These are phyloP conservation scores for Mus musculus DNA, from an alignment of 2,113 vertebrate genomes.

Conservation along the genomic window DNA sequence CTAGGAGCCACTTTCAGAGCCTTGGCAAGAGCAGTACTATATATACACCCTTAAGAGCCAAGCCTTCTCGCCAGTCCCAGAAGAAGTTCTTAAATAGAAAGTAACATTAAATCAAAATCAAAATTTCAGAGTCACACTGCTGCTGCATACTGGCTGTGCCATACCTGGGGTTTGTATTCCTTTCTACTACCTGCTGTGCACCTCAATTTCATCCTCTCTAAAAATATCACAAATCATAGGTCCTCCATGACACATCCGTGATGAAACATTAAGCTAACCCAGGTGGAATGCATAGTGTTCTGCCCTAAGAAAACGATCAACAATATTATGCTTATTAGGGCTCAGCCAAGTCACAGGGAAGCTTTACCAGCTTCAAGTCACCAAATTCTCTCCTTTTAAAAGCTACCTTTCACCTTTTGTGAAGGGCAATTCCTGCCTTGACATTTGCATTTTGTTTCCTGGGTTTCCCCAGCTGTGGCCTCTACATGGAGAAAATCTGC, in stretches of 20 bases:
- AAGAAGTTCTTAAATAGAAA: not conserved
- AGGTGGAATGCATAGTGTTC: not conserved
- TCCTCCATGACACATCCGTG: not conserved
- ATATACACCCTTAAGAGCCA: no score
- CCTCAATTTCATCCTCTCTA: not conserved
- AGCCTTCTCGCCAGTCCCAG: not conserved
- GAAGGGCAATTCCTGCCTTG: slow-evolving; percentile 11
- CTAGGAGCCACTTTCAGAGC: not conserved
- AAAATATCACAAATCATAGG: not conserved
- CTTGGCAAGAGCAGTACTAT: not conserved
- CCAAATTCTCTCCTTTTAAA: slow-evolving; percentile 7
- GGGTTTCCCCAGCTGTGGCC: not conserved
- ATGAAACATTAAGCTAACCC: not conserved
- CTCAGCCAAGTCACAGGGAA: not conserved
- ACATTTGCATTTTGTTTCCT: slow-evolving; percentile 48
- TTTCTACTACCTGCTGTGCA: not conserved
- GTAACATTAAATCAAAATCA: not conserved
- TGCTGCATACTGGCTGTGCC: not conserved
- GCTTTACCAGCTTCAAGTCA: not conserved
- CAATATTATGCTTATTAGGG: not conserved
- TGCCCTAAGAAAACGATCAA: not conserved
- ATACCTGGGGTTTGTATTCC: not conserved
- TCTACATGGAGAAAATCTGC: slow-evolving; percentile 29
- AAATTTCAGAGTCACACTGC: not conserved
- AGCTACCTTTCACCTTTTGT: not conserved